Percentiles rank a stretch among this genome's conserved stretches.
phyloP scores from a whole-genome alignment of 2,113 vertebrate species.

The Sorex araneus region DNA sequence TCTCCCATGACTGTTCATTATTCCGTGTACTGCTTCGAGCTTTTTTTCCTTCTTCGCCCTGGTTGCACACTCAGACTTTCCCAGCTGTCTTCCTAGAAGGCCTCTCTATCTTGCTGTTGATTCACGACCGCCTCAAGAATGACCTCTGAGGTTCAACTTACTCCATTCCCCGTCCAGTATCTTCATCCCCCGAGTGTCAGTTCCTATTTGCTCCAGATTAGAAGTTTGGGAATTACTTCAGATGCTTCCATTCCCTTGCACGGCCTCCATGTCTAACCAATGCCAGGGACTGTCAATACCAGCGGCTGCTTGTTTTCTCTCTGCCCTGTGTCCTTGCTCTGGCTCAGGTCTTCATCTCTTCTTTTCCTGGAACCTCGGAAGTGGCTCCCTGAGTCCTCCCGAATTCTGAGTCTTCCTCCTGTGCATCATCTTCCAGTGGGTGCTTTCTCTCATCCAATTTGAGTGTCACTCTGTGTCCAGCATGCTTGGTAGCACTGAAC shows the following conservation, averaged over 20 bases:
- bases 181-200: not conserved
- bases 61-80: not conserved
- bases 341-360: not conserved
- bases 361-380: not conserved
- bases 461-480: not conserved
- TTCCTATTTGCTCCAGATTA: constrained; percentile 1
- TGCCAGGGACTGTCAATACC: not conserved
- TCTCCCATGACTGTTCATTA: not conserved
- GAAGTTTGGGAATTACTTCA: not conserved
- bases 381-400: not conserved
- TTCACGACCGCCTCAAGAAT: not conserved
- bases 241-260: not conserved
- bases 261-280: not conserved
- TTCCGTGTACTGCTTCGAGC: not conserved
- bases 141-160: constrained; percentile 17
- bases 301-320: not conserved
- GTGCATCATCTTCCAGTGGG: not conserved
- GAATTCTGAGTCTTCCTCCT: not conserved
- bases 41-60: not conserved
- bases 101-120: not conserved
- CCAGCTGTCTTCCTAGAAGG: not conserved
- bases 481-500: not conserved
- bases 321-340: fast-evolving
- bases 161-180: not conserved
- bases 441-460: not conserved